phyloP scores from a whole-genome alignment of 1,140 invertebrate species.

The Apis laboriosa region DNA sequence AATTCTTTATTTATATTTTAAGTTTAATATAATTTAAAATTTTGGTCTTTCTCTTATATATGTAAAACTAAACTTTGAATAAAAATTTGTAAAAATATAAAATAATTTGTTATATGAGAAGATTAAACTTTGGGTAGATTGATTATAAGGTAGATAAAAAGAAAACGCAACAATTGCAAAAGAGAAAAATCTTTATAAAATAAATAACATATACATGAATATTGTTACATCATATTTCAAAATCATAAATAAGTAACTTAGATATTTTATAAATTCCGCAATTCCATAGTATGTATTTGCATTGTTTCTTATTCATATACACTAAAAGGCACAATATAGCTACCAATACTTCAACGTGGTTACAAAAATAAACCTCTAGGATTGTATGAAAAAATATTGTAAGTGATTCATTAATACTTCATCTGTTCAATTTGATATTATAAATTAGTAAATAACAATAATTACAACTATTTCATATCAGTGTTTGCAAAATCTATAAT shows the following conservation, averaged over 20 bases:
- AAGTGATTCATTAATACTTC: constrained; percentile 61
- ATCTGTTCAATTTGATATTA: constrained; percentile 51
- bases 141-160: neutral
- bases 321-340: constrained; percentile 81
- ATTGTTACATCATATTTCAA: constrained; percentile 74
- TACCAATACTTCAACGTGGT: constrained; percentile 79
- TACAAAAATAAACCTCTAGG: constrained; percentile 71
- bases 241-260: constrained; percentile 76
- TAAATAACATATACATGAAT: constrained; percentile 78
- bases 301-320: constrained; percentile 76
- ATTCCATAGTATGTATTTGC: constrained; percentile 77
- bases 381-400: constrained; percentile 59
- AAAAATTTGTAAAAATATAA: neutral
- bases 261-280: constrained; percentile 72
- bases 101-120: neutral
- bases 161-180: constrained; percentile 62
- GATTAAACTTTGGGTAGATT: neutral
- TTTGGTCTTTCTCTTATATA: too few species aligned
- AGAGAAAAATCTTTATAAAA: constrained; percentile 76
- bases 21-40: too few species aligned
- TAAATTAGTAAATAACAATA: constrained; percentile 59
- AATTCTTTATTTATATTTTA: neutral
- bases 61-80: neutral
- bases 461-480: constrained; percentile 49
- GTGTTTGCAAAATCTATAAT: constrained; percentile 35